Percentiles rank a stretch among this genome's conserved stretches.
Conservation (phyloP, 2,113 vertebrate species). For the Orientallactaga bullata region DNA sequence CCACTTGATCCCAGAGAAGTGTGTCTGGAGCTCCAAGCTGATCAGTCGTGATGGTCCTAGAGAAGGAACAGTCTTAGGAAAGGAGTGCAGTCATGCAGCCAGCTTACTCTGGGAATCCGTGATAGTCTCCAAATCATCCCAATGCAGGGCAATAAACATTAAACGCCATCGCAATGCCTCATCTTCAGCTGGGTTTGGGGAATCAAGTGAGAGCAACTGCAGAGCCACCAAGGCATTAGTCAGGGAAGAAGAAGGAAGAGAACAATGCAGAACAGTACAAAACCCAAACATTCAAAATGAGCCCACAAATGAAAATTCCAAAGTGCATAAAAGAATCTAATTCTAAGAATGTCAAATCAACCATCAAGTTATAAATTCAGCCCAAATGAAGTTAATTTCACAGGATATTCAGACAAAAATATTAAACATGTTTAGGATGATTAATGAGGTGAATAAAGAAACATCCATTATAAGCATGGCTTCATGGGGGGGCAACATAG, state of each 20-base stretch:
- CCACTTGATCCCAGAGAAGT: not conserved
- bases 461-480: not conserved
- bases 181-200: not conserved
- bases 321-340: constrained; percentile 47
- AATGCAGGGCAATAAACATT: not conserved
- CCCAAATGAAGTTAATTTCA: constrained; percentile 61
- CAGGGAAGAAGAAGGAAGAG: not conserved
- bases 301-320: constrained; percentile 49
- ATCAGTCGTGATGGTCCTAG: not conserved
- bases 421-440: constrained; percentile 19
- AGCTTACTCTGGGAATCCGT: not conserved
- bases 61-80: not conserved
- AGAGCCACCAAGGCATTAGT: constrained; percentile 43
- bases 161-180: not conserved
- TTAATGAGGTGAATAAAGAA: constrained; percentile 30
- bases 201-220: constrained; percentile 41
- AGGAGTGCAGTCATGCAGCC: not conserved
- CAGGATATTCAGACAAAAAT: constrained; percentile 32
- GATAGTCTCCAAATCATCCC: not conserved
- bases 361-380: constrained; percentile 60
- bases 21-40: not conserved
- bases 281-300: constrained; percentile 19
- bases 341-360: constrained; percentile 61
- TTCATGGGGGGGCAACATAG: constrained; percentile 33
- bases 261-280: constrained; percentile 33